phyloP scores from a whole-genome alignment of 2,888 invertebrate species.

The Synanthedon andrenaeformis region DNA sequence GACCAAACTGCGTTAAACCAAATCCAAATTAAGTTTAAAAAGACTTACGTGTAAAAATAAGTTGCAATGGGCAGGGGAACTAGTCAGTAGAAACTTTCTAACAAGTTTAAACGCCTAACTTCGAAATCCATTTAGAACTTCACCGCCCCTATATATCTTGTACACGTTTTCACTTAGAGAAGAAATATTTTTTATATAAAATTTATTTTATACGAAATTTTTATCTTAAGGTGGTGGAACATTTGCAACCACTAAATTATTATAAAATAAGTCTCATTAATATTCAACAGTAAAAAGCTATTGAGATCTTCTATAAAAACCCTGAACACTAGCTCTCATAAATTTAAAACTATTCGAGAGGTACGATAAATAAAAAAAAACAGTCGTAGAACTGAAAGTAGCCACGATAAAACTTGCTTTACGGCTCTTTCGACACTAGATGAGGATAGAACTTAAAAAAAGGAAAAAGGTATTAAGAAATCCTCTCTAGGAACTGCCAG shows the following conservation, averaged over 20 bases:
- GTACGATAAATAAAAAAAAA: no score
- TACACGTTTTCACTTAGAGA: slow-evolving; percentile 17
- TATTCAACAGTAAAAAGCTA: no score
- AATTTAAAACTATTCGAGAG: no score
- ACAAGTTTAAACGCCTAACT: slow-evolving; percentile 40
- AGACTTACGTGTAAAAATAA: slow-evolving; percentile 22
- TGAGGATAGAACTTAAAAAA: not conserved
- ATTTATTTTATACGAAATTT: no score
- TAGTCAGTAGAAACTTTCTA: slow-evolving; percentile 12
- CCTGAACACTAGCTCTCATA: no score
- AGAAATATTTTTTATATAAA: slow-evolving; percentile 5
- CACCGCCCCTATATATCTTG: slow-evolving; percentile 4
- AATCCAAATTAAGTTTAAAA: slow-evolving; percentile 13
- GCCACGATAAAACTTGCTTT: not conserved
- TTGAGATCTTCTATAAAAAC: no score
- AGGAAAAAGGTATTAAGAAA: not conserved
- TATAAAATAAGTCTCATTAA: no score
- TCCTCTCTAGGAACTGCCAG: not conserved
- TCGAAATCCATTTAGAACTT: slow-evolving; percentile 34
- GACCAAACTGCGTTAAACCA: not conserved
- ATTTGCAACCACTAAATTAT: no score
- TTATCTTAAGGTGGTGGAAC: no score
- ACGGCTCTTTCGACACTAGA: not conserved
- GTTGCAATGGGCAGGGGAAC: slow-evolving; percentile 7
- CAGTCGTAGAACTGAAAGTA: not conserved